phyloP scores from a whole-genome alignment of 2,888 invertebrate genomes.

The Tetragonisca angustula region DNA sequence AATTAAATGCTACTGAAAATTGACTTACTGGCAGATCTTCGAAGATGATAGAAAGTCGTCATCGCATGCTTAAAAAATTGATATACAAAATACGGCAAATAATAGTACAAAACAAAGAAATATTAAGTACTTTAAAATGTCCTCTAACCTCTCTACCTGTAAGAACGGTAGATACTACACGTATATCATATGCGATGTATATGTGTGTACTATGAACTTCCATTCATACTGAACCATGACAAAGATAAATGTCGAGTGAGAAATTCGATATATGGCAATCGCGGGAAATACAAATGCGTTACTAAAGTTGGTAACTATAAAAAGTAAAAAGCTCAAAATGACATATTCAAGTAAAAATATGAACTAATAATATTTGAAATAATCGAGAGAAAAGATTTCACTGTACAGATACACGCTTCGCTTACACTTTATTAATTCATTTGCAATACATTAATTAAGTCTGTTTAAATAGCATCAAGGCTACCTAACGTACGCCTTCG shows the following conservation, averaged over 20 bases:
- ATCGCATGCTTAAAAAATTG: slow-evolving; percentile 60
- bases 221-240: not conserved
- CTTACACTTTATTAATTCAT: slow-evolving; percentile 84
- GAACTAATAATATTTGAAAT: slow-evolving; percentile 24
- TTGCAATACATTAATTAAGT: slow-evolving; percentile 84
- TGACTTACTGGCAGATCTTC: slow-evolving; percentile 72
- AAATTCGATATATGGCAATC: slow-evolving; percentile 4
- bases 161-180: not conserved
- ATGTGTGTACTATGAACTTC: not conserved
- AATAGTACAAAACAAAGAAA: not conserved
- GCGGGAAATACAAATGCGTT: slow-evolving; percentile 43
- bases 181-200: not conserved
- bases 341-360: not conserved
- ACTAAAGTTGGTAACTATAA: not conserved
- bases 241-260: not conserved
- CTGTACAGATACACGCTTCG: slow-evolving; percentile 81
- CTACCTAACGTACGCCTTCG: slow-evolving; percentile 81
- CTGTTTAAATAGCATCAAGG: slow-evolving; percentile 83
- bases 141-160: slow-evolving; percentile 42
- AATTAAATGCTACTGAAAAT: slow-evolving; percentile 18
- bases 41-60: slow-evolving; percentile 72
- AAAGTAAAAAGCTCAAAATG: not conserved
- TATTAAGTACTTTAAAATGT: slow-evolving; percentile 14
- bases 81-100: slow-evolving; percentile 9
- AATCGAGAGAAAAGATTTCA: slow-evolving; percentile 58